A percentile compares a stretch with the other conserved stretches of the same genome.
Conservation (phyloP, 1,140 invertebrate species). For the Philopotamus ludificatus region DNA sequence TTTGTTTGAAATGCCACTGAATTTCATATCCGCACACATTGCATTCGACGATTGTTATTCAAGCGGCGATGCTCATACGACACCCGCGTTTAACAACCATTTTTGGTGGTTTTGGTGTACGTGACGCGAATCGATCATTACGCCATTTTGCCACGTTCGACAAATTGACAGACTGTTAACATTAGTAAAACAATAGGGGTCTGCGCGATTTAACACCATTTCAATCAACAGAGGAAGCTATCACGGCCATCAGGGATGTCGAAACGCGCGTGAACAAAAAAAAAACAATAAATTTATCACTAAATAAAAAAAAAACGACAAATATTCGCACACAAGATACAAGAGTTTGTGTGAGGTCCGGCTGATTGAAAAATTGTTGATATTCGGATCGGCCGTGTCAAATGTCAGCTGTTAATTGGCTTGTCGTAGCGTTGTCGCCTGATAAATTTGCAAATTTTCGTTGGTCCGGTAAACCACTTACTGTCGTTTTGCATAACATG, state of each 20-base stretch:
- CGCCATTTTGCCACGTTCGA: neutral
- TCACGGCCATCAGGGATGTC: no score
- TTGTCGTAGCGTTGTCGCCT: neutral
- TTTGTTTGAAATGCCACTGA: no score
- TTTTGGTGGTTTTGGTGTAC: conserved; percentile 37
- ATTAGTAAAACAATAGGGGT: neutral
- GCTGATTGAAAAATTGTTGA: neutral
- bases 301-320: no score
- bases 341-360: conserved; percentile 3
- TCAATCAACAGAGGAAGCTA: conserved; percentile 6
- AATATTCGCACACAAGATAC: neutral
- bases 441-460: neutral
- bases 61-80: conserved; percentile 4
- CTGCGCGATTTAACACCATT: neutral
- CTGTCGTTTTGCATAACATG: neutral
- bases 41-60: conserved; percentile 19
- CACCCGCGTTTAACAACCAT: conserved; percentile 37
- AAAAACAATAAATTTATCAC: no score
- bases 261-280: no score
- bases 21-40: neutral
- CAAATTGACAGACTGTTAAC: conserved; percentile 5
- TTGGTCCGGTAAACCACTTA: neutral
- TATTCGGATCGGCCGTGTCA: conserved; percentile 9
- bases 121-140: conserved; percentile 19
- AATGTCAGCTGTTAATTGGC: conserved; percentile 14